Conservation (phyloP, 2,888 invertebrate species). For the Anodontia alba region DNA sequence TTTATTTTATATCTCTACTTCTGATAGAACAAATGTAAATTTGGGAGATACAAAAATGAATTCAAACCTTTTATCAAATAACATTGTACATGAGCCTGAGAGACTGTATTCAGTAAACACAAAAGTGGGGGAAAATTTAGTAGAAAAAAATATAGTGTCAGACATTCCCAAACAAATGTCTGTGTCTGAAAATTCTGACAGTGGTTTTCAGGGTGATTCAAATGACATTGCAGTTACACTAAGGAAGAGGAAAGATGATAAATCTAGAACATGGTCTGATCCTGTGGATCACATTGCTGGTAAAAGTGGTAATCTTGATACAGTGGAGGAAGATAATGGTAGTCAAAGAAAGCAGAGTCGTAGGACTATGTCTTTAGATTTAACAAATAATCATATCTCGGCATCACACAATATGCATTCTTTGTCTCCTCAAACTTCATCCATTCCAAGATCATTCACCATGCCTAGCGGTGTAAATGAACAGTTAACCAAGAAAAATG, state of each 20-base stretch:
- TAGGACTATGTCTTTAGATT: conserved; percentile 36
- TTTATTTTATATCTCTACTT: background rate
- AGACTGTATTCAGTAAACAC: too few species aligned
- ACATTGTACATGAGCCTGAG: too few species aligned
- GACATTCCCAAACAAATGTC: background rate
- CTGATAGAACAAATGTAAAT: background rate
- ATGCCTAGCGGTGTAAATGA: background rate
- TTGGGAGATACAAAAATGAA: too few species aligned
- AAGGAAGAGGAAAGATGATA: background rate
- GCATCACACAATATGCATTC: background rate
- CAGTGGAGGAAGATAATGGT: background rate
- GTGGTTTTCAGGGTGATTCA: conserved; percentile 45
- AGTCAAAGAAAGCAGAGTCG: background rate
- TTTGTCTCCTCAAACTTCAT: conserved; percentile 3
- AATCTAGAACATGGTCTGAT: background rate
- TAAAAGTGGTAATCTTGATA: background rate
- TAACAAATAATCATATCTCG: conserved; percentile 3
- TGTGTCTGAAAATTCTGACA: conserved; percentile 28
- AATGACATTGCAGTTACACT: background rate
- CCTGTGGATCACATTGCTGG: background rate
- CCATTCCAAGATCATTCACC: conserved; percentile 7
- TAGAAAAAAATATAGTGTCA: too few species aligned
- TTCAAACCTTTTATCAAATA: too few species aligned
- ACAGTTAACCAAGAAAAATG: too few species aligned
- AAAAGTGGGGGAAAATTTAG: too few species aligned